Conservation (phyloP, 2,113 vertebrate genomes). For the Egretta garzetta region DNA sequence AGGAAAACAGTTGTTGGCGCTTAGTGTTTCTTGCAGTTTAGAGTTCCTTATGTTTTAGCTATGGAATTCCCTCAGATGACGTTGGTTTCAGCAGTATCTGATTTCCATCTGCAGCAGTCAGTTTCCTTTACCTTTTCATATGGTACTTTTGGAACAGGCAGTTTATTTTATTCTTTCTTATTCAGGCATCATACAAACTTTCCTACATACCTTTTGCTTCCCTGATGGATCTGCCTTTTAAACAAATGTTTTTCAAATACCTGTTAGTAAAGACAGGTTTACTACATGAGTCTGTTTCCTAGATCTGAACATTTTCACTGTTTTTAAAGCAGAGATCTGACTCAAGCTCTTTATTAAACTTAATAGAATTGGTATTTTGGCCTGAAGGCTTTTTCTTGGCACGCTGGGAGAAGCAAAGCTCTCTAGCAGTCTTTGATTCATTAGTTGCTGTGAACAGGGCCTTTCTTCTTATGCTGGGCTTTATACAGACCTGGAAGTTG, state of each 20-base stretch:
- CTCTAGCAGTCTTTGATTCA: slow-evolving; percentile 23
- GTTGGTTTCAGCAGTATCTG: neutral
- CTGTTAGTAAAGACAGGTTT: neutral
- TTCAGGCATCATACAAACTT: neutral
- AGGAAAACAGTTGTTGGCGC: neutral
- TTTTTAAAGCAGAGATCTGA: slow-evolving; percentile 6
- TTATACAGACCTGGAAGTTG: neutral
- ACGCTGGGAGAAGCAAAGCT: neutral
- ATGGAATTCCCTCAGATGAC: neutral
- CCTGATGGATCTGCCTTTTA: neutral
- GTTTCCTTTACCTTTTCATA: neutral
- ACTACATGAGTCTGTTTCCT: neutral
- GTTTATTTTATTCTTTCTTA: neutral
- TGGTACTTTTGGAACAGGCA: neutral
- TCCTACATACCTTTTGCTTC: neutral
- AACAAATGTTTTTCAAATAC: neutral
- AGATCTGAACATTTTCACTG: neutral
- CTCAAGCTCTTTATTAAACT: slow-evolving; percentile 20
- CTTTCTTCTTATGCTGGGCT: neutral
- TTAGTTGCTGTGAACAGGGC: neutral
- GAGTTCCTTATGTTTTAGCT: neutral
- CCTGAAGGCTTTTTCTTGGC: slow-evolving; percentile 20
- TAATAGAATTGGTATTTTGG: slow-evolving; percentile 51
- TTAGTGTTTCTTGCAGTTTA: neutral
- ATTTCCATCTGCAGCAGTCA: neutral